phyloP scores from a whole-genome alignment of 2,797 vertebrate species.

The Heteromormyrus szaboi region DNA sequence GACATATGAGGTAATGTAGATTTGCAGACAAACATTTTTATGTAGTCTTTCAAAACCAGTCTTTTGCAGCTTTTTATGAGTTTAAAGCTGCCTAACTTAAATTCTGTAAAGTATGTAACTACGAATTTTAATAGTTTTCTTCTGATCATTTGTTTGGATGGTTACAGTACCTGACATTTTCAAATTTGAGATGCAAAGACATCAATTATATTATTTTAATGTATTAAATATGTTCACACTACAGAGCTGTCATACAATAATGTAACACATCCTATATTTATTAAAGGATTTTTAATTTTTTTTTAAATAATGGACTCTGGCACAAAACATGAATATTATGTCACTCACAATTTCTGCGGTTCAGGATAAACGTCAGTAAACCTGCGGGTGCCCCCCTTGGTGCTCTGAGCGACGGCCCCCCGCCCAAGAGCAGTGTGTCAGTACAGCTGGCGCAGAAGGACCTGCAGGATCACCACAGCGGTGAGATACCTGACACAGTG shows the following conservation, averaged over 20 bases:
- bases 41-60: neutral
- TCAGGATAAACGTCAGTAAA: conserved; percentile 61
- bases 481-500: conserved; percentile 25
- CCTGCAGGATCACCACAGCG: conserved; percentile 57
- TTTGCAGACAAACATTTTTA: neutral
- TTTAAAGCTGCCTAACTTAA: neutral
- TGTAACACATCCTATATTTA: neutral
- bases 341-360: neutral
- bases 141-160: neutral
- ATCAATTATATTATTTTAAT: neutral
- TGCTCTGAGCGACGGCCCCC: conserved; percentile 49
- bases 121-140: neutral
- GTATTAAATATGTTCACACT: neutral
- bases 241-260: neutral
- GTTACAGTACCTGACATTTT: neutral
- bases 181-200: neutral
- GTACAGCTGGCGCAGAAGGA: conserved; percentile 56
- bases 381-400: conserved; percentile 48
- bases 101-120: neutral
- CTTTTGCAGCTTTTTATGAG: neutral
- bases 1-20: neutral
- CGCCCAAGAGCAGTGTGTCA: conserved; percentile 45
- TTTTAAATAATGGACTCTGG: neutral
- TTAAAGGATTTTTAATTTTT: neutral
- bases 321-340: neutral